Conservation (phyloP, 2,888 invertebrate species). For the Megaustenia siamemsis region DNA sequence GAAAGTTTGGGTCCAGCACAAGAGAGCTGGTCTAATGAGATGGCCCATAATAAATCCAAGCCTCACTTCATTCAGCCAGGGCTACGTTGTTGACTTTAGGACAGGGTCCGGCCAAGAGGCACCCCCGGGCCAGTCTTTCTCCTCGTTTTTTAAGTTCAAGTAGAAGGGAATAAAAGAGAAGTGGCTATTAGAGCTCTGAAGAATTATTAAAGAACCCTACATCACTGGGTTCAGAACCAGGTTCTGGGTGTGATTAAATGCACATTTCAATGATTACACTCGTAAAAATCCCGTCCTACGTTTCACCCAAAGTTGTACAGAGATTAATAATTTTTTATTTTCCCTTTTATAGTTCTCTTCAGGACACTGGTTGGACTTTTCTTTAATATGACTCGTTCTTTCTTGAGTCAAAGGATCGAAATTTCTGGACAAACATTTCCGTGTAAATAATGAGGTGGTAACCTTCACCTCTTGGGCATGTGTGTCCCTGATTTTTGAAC, state of each 20-base stretch:
- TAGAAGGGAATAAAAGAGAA: conserved; percentile 20
- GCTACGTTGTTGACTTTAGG: conserved; percentile 38
- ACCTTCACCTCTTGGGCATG: background rate
- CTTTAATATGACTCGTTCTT: conserved; percentile 28
- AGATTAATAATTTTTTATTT: conserved; percentile 9
- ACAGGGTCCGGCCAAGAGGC: conserved; percentile 8
- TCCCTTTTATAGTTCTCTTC: background rate
- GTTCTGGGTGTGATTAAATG: conserved; percentile 38
- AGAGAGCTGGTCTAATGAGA: conserved; percentile 28
- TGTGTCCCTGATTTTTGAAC: too few species aligned
- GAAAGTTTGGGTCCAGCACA: background rate
- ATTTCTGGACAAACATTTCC: conserved; percentile 12
- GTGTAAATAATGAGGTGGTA: background rate
- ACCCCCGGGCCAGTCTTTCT: conserved; percentile 16
- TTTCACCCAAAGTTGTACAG: conserved; percentile 3
- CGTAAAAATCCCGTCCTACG: conserved; percentile 26
- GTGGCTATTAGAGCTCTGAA: conserved; percentile 14
- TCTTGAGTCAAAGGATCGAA: background rate
- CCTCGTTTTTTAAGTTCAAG: background rate
- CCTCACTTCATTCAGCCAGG: background rate
- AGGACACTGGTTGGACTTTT: background rate
- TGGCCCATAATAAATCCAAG: conserved; percentile 24
- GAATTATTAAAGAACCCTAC: conserved; percentile 24
- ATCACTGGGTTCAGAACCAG: conserved; percentile 11
- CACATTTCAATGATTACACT: conserved; percentile 39